These are phyloP conservation scores for Mustelus asterias DNA, from an alignment of 2,113 vertebrate species.

Conservation along the genomic window DNA sequence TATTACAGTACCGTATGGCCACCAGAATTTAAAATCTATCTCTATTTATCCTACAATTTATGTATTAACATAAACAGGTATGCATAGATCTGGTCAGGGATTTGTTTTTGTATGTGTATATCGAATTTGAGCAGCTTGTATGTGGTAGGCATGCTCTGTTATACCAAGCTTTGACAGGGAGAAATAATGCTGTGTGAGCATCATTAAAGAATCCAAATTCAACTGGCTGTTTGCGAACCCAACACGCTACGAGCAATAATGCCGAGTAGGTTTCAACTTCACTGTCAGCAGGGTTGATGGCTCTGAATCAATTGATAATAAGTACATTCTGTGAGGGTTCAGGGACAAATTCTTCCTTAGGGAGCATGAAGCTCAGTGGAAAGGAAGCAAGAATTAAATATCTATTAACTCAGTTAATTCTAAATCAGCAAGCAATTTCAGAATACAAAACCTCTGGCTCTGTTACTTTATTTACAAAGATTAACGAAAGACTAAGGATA, in stretches of 20 bases:
- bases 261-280: neutral
- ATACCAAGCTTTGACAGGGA: neutral
- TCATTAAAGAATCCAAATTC: neutral
- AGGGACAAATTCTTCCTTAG: neutral
- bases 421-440: neutral
- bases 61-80: neutral
- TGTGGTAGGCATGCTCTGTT: neutral
- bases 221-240: neutral
- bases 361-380: neutral
- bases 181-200: neutral
- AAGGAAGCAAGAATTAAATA: neutral
- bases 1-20: neutral
- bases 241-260: neutral
- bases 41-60: neutral
- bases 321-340: neutral
- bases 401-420: neutral
- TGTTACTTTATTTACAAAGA: neutral
- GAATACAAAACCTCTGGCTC: neutral
- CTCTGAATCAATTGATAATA: neutral
- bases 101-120: neutral
- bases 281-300: neutral
- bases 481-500: neutral
- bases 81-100: neutral
- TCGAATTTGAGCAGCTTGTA: neutral
- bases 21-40: neutral